Evolutionary conservation across 2,797 vertebrate species (phyloP).

Genomic region (Eidolon dupreanum): DNA sequence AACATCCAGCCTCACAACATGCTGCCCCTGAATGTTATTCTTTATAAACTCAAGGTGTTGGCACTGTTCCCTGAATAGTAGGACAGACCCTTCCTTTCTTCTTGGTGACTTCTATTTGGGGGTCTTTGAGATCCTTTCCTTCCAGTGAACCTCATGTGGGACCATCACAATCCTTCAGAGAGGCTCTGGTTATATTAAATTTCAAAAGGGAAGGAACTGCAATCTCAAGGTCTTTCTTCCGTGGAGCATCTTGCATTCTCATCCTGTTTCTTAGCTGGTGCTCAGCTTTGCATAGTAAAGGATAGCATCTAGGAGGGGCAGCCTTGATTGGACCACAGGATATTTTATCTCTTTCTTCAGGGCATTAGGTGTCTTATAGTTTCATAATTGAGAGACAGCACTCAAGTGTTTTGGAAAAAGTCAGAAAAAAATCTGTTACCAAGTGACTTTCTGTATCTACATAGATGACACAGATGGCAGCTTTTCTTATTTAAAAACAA

Average conservation of each 20-base stretch:
- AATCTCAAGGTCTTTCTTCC: background rate
- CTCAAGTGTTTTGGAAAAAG: slow-evolving; percentile 2
- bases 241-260: rapidly evolving
- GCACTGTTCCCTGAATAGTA: background rate
- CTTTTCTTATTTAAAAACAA: background rate
- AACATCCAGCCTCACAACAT: too few species aligned
- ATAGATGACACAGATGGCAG: background rate
- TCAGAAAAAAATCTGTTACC: background rate
- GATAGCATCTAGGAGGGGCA: background rate
- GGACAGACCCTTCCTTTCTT: background rate
- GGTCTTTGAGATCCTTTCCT: background rate
- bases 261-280: background rate
- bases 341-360: background rate
- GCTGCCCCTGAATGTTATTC: too few species aligned
- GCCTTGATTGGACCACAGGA: background rate
- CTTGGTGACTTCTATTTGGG: background rate
- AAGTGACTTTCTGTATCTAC: background rate
- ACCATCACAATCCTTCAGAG: background rate
- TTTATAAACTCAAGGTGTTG: background rate
- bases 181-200: background rate
- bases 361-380: background rate
- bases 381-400: background rate
- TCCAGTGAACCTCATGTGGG: background rate
- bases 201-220: background rate
- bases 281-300: background rate